These are phyloP conservation scores for Eolophus roseicapilla DNA, from an alignment of 2,113 vertebrate species.

Conservation along the genomic window DNA sequence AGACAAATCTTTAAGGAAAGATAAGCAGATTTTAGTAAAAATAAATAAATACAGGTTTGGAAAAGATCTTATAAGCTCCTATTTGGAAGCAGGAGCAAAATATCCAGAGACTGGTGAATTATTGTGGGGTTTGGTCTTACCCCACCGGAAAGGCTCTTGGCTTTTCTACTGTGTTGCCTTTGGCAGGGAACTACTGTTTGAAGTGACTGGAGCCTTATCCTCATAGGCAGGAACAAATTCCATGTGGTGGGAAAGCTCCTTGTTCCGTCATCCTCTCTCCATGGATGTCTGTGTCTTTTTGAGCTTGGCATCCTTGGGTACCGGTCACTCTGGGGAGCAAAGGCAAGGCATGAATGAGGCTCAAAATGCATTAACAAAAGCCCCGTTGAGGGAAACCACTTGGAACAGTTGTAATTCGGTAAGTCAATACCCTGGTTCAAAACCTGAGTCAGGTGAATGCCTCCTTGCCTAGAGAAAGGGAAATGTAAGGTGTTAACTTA, in stretches of 20 bases:
- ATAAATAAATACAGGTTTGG: neutral
- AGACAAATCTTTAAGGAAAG: neutral
- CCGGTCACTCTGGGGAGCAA: neutral
- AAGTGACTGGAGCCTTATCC: neutral
- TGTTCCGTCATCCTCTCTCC: neutral
- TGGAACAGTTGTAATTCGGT: neutral
- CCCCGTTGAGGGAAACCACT: neutral
- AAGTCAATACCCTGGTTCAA: neutral
- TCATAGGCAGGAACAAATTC: neutral
- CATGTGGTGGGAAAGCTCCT: neutral
- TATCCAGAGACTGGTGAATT: neutral
- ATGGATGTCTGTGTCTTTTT: neutral
- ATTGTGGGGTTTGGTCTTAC: neutral
- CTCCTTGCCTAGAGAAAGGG: neutral
- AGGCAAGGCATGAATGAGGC: neutral
- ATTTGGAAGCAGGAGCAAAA: neutral
- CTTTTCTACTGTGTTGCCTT: neutral
- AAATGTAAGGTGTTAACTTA: neutral
- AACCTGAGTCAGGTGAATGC: neutral
- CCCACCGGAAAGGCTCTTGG: neutral
- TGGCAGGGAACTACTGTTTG: neutral
- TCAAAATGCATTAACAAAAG: neutral
- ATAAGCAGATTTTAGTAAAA: neutral
- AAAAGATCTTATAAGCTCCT: neutral
- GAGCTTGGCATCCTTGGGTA: neutral